phyloP scores from a whole-genome alignment of 2,797 vertebrate species.

The Lepus townsendii region DNA sequence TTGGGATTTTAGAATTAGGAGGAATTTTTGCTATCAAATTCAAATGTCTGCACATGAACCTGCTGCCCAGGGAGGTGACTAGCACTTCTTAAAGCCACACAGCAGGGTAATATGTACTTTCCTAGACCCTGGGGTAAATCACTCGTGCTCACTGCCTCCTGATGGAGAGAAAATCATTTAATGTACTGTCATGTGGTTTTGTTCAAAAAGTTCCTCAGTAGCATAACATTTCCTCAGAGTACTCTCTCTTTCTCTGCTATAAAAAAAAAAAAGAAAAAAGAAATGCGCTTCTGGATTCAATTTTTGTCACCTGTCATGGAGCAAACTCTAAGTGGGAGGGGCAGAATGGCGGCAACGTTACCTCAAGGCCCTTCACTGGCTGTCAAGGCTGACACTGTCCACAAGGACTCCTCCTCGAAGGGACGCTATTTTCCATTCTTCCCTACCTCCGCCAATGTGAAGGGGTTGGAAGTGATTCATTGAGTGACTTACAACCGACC shows the following conservation, averaged over 20 bases:
- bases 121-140: background rate
- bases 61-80: background rate
- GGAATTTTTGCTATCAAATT: background rate
- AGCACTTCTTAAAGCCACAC: background rate
- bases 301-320: constrained; percentile 61
- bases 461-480: constrained; percentile 48
- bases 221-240: constrained; percentile 44
- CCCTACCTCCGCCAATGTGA: constrained; percentile 9
- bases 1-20: background rate
- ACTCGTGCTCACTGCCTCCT: background rate
- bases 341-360: constrained; percentile 73
- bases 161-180: constrained; percentile 7
- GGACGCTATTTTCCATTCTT: constrained; percentile 52
- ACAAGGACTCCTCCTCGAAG: background rate
- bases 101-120: background rate
- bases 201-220: constrained; percentile 63
- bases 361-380: constrained; percentile 72
- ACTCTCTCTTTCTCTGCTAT: constrained; percentile 22
- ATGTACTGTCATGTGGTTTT: constrained; percentile 33
- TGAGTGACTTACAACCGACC: constrained; percentile 3
- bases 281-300: constrained; percentile 69
- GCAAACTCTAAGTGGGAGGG: constrained; percentile 67
- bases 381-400: constrained; percentile 52
- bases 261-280: constrained; percentile 14
- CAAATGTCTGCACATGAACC: constrained; percentile 15